Evolutionary conservation across 2,797 vertebrate species (phyloP), one percentile per base, ranked within the genome.

Genomic region (Dryobates pubescens): DNA sequence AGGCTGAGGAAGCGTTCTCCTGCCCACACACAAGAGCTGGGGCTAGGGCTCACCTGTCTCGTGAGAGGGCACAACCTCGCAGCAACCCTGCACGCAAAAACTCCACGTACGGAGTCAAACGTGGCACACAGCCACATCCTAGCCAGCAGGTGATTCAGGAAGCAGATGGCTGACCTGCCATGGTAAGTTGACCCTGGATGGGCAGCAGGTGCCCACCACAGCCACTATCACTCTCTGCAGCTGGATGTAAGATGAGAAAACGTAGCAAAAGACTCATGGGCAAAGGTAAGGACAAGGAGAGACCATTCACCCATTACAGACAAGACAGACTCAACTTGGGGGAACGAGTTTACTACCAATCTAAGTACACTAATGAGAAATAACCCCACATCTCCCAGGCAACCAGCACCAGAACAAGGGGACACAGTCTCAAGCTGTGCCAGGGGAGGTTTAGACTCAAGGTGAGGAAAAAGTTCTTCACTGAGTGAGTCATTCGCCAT

Each of bases 31-130:
- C 64, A 74, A 82, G 30, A 54, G 17, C 36, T 5, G 4, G 27
- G 30, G 7, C 38, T 74, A 17, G 3, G 26, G 36, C 47, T 82
- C 0, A 0, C n/a, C 45, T 45, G 10, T 51, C 45, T 71, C 41
- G 15, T 5, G 19, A 36, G 26, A 94, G 23, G 49, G 29, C 47
- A 70, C 0, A 8, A 59, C 43, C 58, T 83, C 41, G 24, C 36
- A 77, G 76, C 24, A 27, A 18, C 36, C 17, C 32, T 57, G 3
- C 24, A 9, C 58, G 30, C n/a, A 47, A 70, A 82, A 93, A 56
- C 38, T 70, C 61, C 58, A 1, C 11, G 4, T 4, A 6, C 1
- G 20, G 30, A 72, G 38, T 54, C 45, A 58, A 79, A 36, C 3
- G 24, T 45, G 24, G 27, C 63, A 70, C 49, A 59, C 13, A 79